Base-by-base conservation (phyloP, 2,888 invertebrate genomes). In the Myopa tessellatipennis region DNA sequence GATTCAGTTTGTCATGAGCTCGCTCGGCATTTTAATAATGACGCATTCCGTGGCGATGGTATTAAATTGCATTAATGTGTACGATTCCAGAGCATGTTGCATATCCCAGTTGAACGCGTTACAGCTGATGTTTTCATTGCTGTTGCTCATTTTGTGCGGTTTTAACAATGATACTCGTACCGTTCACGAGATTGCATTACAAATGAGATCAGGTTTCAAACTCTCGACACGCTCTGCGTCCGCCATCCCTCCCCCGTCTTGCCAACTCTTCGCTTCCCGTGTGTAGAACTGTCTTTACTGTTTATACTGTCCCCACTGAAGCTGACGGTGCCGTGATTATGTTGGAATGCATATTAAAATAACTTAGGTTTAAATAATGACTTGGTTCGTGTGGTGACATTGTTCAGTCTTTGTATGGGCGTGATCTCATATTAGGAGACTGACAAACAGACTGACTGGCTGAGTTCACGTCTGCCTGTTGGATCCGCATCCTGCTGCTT, bases 1-100 rank as follows among this genome's bases (percentile, higher is more conserved):
- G 18, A 63, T 69, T 55, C 52, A n/a, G 45, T 60, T 40, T 72
- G 55, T n/a, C 45, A 45, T 18, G 63, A 52, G 38, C 8, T 80
- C 77, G 80, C 71, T 75, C 77, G 81, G 78, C 79, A 81, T 81
- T 80, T 82, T 81, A 81, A 81, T 81, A 82, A 81, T 78, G 79
- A 81, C 79, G 80, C 79, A 80, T 81, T 81, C 78, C 80, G 78
- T 81, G 79, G 76, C 79, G 78, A 77, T 75, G 78, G 77, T 75
- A 80, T 81, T 77, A 80, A 81, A 79, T 81, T 79, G 79, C 81
- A 81, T 78, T 79, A 63, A 40, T 70, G 45, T 74, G 34, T 70
- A n/a, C 36, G 5, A 65, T 55, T 69, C 16, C 50, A 14, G 36
- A 55, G n/a, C 18, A 38, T 60, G n/a, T 60, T 61, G 26, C 26